Evolutionary conservation across 2,888 invertebrate genomes (phyloP).

Genomic region (Actias luna): DNA sequence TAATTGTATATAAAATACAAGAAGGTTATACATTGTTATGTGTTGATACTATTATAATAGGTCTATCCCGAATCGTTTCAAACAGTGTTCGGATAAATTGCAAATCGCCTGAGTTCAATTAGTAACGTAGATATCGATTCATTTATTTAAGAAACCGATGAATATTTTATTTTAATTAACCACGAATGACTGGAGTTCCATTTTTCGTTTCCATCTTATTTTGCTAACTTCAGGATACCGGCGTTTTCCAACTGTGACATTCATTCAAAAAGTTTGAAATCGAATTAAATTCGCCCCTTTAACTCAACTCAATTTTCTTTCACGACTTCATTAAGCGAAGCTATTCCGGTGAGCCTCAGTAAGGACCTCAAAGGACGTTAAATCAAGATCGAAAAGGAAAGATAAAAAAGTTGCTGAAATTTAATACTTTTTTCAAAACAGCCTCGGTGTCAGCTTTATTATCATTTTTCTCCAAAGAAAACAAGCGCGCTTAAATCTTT

Average conservation of each 20-base stretch:
- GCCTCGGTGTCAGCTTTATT: slow-evolving; percentile 59
- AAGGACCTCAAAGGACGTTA: slow-evolving; percentile 79
- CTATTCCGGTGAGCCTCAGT: slow-evolving; percentile 45
- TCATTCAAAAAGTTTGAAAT: slow-evolving; percentile 78
- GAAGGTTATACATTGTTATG: too few relatives aligned
- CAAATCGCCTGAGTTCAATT: slow-evolving; percentile 58
- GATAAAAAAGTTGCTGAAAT: slow-evolving; percentile 74
- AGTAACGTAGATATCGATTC: slow-evolving; percentile 58
- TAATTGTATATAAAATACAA: too few relatives aligned
- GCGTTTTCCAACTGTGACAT: slow-evolving; percentile 68
- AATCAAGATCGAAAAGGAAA: slow-evolving; percentile 75
- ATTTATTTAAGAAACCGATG: slow-evolving; percentile 64
- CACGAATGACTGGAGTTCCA: slow-evolving; percentile 60
- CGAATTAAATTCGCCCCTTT: slow-evolving; percentile 80
- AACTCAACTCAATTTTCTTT: slow-evolving; percentile 80
- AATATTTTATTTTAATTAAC: slow-evolving; percentile 77
- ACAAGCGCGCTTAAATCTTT: slow-evolving; percentile 22
- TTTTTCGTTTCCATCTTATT: slow-evolving; percentile 70
- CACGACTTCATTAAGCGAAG: slow-evolving; percentile 14
- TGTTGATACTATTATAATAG: not conserved
- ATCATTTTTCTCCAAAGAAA: slow-evolving; percentile 42
- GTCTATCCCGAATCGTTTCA: not conserved
- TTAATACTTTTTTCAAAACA: slow-evolving; percentile 73
- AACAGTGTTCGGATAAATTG: not conserved
- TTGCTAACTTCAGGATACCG: slow-evolving; percentile 59